A percentile compares a stretch with the other conserved stretches of the same genome.
phyloP scores from a whole-genome alignment of 2,888 invertebrate genomes.

The Coenonympha glycerion region DNA sequence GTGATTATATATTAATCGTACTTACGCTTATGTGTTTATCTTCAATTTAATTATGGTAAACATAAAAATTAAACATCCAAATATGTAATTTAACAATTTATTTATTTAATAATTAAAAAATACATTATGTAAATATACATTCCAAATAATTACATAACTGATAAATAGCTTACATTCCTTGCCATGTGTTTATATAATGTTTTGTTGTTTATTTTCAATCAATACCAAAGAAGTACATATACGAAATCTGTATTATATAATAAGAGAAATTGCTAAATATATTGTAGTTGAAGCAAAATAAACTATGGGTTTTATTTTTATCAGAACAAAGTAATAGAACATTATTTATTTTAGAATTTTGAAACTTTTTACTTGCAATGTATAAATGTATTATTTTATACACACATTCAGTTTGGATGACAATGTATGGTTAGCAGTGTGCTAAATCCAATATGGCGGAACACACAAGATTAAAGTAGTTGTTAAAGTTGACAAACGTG shows the following conservation, averaged over 20 bases:
- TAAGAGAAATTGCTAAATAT: constrained; percentile 13
- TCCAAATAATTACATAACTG: constrained; percentile 5
- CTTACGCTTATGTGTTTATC: background rate
- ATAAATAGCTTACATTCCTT: constrained; percentile 11
- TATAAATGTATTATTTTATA: no score
- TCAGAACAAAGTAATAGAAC: background rate
- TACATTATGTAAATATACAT: constrained; percentile 7
- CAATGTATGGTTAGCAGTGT: no score
- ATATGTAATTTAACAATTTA: background rate
- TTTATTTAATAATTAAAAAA: constrained; percentile 11
- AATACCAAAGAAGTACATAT: constrained; percentile 17
- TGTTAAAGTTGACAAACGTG: no score
- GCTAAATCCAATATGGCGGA: no score
- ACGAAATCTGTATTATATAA: constrained; percentile 10
- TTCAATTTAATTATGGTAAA: background rate
- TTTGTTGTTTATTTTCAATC: background rate
- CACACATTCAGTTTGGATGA: no score
- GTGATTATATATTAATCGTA: background rate
- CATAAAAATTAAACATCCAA: background rate
- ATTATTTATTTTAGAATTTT: no score
- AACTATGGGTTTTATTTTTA: constrained; percentile 3
- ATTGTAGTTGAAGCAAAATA: constrained; percentile 5
- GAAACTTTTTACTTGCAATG: no score
- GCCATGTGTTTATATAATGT: no score
- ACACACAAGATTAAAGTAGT: no score